Evolutionary conservation across 2,888 invertebrate genomes (phyloP), one percentile per base, ranked within the genome.

Genomic region (Lysandra coridon): DNA sequence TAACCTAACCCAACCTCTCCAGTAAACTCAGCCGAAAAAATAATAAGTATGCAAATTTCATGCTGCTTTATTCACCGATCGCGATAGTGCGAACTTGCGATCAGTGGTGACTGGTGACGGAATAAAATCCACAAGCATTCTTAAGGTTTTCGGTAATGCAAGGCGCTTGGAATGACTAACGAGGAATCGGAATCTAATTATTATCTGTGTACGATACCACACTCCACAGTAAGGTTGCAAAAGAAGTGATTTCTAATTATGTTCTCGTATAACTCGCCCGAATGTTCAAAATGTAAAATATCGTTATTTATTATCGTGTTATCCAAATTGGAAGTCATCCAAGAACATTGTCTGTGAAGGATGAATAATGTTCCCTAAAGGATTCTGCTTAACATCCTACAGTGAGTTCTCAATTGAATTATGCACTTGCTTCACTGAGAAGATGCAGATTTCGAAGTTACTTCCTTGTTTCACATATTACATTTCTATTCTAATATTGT

Each of bases 281-380:
- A 17, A 57, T 57, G 17, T 57, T 57, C 57, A 1, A 57, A 57
- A 57, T 57, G 12, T 57, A 4, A 57, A 57, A 57, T 57, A 57
- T 57, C 57, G 4, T 57, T 17, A 57, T 57, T 57, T 17, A 17
- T 57, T 57, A 57, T 1, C 57, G 57, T 57, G 4, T 57, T 57
- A 57, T 57, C 64, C 62, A 23, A 69, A 69, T 69, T 37, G 69
- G 69, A 69, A 37, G 14, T 37, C 69, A 69, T 69, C 69, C 33
- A 37, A 69, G 30, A 69, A 69, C 69, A 69, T 37, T 69, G 69
- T 14, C 14, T 69, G 33, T 69, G 69, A 12, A 69, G 23, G 33
- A 69, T 69, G 10, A 33, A 37, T 33, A 69, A 69, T 37, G 69
- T 69, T 69, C 69, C 33, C 33, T 1, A 33, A 17, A 69, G 69